These are phyloP conservation scores for Drosophila vallismaia DNA, from an alignment of 2,888 invertebrate species.

Conservation along the genomic window DNA sequence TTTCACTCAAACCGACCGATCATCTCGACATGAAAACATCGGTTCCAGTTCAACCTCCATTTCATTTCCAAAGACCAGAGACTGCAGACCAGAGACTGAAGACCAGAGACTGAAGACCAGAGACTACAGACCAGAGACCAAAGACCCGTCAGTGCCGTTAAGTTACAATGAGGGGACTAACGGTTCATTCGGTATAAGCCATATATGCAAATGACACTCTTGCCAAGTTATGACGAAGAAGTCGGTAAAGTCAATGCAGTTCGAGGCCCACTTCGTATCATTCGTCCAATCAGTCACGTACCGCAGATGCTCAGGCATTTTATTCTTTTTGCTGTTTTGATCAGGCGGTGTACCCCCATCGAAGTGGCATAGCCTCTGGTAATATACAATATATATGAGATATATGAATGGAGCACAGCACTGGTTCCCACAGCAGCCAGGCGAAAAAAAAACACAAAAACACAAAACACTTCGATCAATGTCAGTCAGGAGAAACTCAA, in stretches of 20 bases:
- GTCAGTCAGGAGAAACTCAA: conserved; percentile 42
- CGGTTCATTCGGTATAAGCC: conserved; percentile 42
- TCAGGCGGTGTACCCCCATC: conserved; percentile 6
- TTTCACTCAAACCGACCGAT: conserved; percentile 53
- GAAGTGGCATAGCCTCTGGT: neutral
- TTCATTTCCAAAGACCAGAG: conserved; percentile 3
- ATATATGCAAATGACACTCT: conserved; percentile 47
- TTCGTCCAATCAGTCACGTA: conserved; percentile 44
- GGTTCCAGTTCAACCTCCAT: conserved; percentile 12
- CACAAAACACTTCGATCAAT: conserved; percentile 38
- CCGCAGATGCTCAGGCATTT: conserved; percentile 36
- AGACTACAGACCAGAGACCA: neutral
- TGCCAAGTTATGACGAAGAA: conserved; percentile 20
- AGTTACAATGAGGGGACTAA: conserved; percentile 64
- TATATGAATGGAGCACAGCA: neutral
- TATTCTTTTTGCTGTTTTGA: conserved; percentile 26
- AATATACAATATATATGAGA: neutral
- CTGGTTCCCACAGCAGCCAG: conserved; percentile 38
- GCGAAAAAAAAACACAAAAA: neutral
- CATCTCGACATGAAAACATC: neutral
- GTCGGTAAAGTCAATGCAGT: conserved; percentile 19
- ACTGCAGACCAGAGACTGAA: neutral
- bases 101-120: neutral
- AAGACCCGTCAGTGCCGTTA: conserved; percentile 48
- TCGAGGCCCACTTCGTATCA: conserved; percentile 19